Base-by-base conservation (phyloP, 37 sponge, comb jelly and placozoan genomes). In the Amphimedon queenslandica region DNA sequence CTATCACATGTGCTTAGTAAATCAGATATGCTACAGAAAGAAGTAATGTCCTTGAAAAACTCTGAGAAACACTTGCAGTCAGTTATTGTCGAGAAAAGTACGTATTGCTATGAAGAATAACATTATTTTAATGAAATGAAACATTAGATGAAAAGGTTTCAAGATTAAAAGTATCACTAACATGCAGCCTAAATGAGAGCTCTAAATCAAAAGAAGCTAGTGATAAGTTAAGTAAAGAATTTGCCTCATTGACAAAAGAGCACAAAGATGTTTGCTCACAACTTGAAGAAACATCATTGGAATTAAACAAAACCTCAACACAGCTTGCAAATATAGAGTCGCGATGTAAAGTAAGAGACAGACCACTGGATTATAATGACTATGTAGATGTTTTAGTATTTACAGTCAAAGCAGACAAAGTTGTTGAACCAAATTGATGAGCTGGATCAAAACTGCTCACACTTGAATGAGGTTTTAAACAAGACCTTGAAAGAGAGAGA, bases 341-440 rank as follows among this genome's bases (percentile, higher is more conserved):
- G 53, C 8, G 53, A 47, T 47, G 53, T 47, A 47, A 47, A 13
- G 53, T 47, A 47, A 47, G 53, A 47, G 8, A 47, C 8, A 8
- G 8, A 47, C 13, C 13, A 47, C 13, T 47, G 13, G 8, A 47
- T 18, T 47, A 13, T 47, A 47, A 8, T 47, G 13, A 47, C 53
- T 18, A 47, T 18, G 13, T 47, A 47, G 23, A 10, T 43, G 43
- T 69, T 67, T 5, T 67, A 67, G 39, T 67, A 10, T 39, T 4
- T 70, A 8, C 55, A 70, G 29, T 29, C 51, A 25, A 84, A 77
- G 58, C 78, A 84, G 29, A 57, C 82, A n/a, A 23, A 21, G 1
- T 34, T 84, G 58, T 40, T 84, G 73, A 3, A 3, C 0, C 64
- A 64, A 24, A 56, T 87, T 38, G 82, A 72, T 51, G 73, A 81